These are phyloP conservation scores for Euwallacea fornicatus DNA, from an alignment of 1,140 invertebrate genomes.

Conservation along the genomic window DNA sequence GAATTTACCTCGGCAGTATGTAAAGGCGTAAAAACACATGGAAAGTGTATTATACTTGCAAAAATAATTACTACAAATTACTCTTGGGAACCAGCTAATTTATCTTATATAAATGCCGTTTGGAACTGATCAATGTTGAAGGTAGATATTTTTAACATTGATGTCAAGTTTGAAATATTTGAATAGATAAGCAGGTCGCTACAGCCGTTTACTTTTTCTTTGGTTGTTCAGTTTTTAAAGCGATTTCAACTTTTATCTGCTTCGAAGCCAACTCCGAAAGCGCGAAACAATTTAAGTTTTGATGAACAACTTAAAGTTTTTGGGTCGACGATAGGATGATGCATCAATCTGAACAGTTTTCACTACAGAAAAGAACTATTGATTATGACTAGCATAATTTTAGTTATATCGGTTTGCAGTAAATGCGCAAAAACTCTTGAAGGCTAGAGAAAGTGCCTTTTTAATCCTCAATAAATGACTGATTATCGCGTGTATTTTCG, in stretches of 20 bases:
- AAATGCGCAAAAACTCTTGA: neutral
- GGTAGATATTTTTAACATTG: neutral
- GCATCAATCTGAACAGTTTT: neutral
- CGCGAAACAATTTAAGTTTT: conserved; percentile 33
- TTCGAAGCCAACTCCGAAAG: conserved; percentile 19
- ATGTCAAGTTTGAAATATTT: neutral
- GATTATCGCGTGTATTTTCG: too few species aligned
- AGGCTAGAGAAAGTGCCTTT: neutral
- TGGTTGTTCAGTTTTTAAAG: conserved; percentile 12
- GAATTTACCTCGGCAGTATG: too few species aligned
- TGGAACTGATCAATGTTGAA: too few species aligned
- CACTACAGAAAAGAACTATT: too few species aligned
- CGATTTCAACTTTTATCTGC: conserved; percentile 24
- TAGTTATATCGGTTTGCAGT: neutral
- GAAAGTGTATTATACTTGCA: too few species aligned
- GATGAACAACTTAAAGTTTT: conserved; percentile 29
- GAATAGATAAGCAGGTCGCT: conserved; percentile 4
- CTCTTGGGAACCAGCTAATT: too few species aligned
- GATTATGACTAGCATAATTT: too few species aligned
- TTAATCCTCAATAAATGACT: too few species aligned
- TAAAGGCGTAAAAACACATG: too few species aligned
- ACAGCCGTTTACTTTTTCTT: conserved; percentile 9
- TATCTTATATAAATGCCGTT: too few species aligned
- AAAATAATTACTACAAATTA: too few species aligned
- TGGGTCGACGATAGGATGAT: conserved; percentile 7